A percentile compares a stretch with the other conserved stretches of the same genome.
Evolutionary conservation across 2,113 vertebrate species (phyloP).

Genomic region (Patagioenas fasciata): DNA sequence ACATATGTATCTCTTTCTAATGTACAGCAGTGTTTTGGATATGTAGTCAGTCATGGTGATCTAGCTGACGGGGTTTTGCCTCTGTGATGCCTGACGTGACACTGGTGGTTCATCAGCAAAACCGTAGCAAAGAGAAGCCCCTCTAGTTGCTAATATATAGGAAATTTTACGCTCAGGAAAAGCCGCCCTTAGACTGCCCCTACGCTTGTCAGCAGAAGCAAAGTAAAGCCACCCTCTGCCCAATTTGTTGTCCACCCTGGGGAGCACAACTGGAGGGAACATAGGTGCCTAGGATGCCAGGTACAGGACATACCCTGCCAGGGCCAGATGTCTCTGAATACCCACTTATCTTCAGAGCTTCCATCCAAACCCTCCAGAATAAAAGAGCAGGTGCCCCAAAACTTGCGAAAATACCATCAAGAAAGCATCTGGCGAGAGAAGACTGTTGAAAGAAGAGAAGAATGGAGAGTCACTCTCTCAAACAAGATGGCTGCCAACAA

Average conservation of each 20-base stretch:
- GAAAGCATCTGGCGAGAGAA: not conserved
- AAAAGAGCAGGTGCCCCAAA: not conserved
- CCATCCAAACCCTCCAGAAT: not conserved
- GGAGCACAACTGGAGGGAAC: not conserved
- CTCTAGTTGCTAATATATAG: not conserved
- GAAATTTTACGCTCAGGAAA: not conserved
- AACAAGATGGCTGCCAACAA: conserved; percentile 1
- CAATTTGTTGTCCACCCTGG: rapidly evolving
- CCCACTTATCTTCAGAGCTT: not conserved
- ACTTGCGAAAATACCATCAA: not conserved
- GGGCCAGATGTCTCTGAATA: not conserved
- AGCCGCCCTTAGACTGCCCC: not conserved
- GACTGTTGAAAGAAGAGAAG: not conserved
- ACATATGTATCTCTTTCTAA: not conserved
- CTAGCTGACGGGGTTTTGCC: not conserved
- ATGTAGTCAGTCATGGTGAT: not conserved
- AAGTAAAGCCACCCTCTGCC: not conserved
- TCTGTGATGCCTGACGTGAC: not conserved
- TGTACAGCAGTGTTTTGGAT: not conserved
- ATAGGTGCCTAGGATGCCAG: not conserved
- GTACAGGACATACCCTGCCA: not conserved
- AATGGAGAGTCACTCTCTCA: not conserved
- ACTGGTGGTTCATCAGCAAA: not conserved
- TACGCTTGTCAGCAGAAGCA: not conserved
- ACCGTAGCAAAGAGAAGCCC: not conserved